A percentile compares a stretch with the other conserved stretches of the same genome.
These are phyloP conservation scores for Cerastis leucographa DNA, from an alignment of 2,888 invertebrate genomes.

Conservation along the genomic window DNA sequence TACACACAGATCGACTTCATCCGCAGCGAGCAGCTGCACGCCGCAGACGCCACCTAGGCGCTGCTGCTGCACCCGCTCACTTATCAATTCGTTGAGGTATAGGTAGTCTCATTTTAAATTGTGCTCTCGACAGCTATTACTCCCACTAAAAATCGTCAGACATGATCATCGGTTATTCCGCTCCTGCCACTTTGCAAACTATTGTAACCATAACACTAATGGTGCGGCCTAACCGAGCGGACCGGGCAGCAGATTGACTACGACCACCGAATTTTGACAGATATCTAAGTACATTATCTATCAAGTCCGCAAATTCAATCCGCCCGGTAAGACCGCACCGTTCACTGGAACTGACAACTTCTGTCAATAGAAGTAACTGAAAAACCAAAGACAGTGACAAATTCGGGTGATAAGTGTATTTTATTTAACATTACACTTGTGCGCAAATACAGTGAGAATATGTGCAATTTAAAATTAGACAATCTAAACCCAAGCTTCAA, in stretches of 20 bases:
- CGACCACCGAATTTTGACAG: neutral
- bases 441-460: neutral
- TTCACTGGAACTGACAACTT: neutral
- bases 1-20: conserved; percentile 96
- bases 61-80: neutral
- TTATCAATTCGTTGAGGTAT: no score
- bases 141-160: neutral
- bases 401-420: neutral
- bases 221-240: neutral
- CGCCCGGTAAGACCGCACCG: neutral
- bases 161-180: neutral
- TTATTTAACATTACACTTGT: neutral
- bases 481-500: conserved; percentile 15
- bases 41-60: conserved; percentile 71
- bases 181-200: neutral
- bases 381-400: neutral
- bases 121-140: neutral
- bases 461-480: conserved; percentile 4
- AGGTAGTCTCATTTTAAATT: neutral
- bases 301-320: neutral
- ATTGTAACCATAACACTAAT: neutral
- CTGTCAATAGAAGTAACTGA: no score
- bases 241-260: neutral
- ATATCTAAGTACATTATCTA: neutral
- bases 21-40: conserved; percentile 89